Conservation (phyloP, 2,113 vertebrate genomes). For the Sula dactylatra region DNA sequence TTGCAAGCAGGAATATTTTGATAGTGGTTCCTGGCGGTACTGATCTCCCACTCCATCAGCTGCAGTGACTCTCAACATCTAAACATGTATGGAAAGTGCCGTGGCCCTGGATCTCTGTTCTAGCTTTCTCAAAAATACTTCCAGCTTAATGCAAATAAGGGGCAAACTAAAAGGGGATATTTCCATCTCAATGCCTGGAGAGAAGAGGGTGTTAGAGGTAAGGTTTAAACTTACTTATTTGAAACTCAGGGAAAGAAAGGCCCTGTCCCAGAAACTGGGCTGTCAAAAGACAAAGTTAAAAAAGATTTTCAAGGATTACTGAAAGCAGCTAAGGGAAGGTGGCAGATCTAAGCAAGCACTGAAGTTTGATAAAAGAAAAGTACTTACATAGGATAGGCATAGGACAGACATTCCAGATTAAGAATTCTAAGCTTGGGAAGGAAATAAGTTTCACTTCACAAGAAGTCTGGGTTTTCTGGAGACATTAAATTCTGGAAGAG, state of each 20-base stretch:
- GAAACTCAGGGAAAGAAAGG: background rate
- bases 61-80: background rate
- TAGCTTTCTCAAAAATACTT: background rate
- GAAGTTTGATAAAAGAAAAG: background rate
- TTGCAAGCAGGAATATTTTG: background rate
- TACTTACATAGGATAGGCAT: background rate
- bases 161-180: background rate
- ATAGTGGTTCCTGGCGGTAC: rapidly evolving
- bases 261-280: background rate
- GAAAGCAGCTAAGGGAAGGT: background rate
- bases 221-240: background rate
- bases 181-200: background rate
- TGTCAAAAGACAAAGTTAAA: background rate
- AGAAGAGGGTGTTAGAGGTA: background rate
- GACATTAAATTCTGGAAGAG: background rate
- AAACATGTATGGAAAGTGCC: rapidly evolving
- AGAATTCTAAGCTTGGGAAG: background rate
- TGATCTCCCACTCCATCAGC: background rate
- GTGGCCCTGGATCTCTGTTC: background rate
- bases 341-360: background rate
- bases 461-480: background rate
- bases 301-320: background rate
- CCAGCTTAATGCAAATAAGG: background rate
- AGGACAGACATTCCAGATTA: background rate
- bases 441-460: background rate